Base-by-base conservation (phyloP, 2,888 invertebrate genomes). In the Ormyrus labotus region DNA sequence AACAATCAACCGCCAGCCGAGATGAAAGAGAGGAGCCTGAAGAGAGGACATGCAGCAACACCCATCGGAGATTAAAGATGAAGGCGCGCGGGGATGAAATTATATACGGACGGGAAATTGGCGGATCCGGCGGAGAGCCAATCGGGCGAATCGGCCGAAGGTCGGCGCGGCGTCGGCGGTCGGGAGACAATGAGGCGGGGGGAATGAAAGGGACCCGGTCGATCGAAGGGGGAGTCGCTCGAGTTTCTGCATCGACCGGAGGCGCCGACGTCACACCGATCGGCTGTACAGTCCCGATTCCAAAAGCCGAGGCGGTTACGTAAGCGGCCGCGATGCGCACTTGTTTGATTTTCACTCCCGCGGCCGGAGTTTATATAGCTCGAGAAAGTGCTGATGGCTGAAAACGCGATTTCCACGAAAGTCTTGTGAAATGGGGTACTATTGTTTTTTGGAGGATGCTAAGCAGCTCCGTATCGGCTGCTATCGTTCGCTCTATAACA, bases 131-230 rank as follows among this genome's bases (percentile, higher is more conserved):
- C 45, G 47, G 53, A 51, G 53, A 63, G 69, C 76, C 76, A 69
- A 76, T 76, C 69, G 63, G 57, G 70, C 63, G 65, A 58, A 65
- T 77, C 77, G 34, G 34, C 11, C 70, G 70, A 78, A 67, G 65
- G 77, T 78, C 77, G 77, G 50, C 47, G 5, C 58, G 60, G 51
- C 51, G 53, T 8, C 10, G 63, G 13, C 69, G 6, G 11, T n/a
- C 55, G 55, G 57, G 34, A 34, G 45, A 48, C 60, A 51, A 61
- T 50, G 13, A 63, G 48, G 48, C 47, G 60, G 47, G n/a, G 55
- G 19, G 55, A 64, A 63, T 64, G 64, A 77, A 64, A 57, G 45
- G 48, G 48, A 48, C 34, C 45, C 5, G 5, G 10, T n/a, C 34
- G 34, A 34, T 34, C 34, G 34, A 34, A 4, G 34, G 4, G 58